Evolutionary conservation across 2,113 vertebrate genomes (phyloP).

Genomic region (Pelvicachromis taeniatus): DNA sequence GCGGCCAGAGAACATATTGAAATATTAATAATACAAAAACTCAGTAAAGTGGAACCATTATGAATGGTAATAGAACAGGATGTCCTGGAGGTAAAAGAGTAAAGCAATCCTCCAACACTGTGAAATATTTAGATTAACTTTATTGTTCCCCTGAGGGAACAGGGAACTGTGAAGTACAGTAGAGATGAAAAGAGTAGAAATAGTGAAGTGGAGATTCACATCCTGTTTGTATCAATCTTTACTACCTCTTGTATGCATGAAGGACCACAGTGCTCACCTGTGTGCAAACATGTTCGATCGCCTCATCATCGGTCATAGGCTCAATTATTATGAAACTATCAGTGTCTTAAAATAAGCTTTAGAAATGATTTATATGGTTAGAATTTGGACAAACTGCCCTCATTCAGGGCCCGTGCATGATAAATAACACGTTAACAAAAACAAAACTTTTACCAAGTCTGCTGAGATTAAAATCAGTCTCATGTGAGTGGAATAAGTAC

Average conservation of each 20-base stretch:
- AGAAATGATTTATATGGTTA: neutral
- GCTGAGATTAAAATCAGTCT: neutral
- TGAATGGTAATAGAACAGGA: neutral
- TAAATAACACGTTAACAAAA: neutral
- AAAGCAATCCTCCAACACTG: neutral
- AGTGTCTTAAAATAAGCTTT: neutral
- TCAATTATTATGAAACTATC: neutral
- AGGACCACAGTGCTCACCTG: neutral
- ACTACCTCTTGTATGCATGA: neutral
- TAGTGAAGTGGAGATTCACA: neutral
- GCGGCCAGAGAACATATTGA: neutral
- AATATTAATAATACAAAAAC: neutral
- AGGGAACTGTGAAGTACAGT: neutral
- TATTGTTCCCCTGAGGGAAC: neutral
- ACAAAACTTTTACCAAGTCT: neutral
- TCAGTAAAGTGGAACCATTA: neutral
- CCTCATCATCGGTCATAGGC: neutral
- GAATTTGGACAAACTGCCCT: neutral
- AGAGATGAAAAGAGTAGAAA: neutral
- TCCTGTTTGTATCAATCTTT: neutral
- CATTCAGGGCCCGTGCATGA: no score
- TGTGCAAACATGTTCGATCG: neutral
- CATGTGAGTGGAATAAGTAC: neutral
- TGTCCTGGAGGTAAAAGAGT: neutral
- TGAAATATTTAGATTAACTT: constrained; percentile 5